Evolutionary conservation across 2,113 vertebrate species (phyloP).

Genomic region (Struthio camelus): DNA sequence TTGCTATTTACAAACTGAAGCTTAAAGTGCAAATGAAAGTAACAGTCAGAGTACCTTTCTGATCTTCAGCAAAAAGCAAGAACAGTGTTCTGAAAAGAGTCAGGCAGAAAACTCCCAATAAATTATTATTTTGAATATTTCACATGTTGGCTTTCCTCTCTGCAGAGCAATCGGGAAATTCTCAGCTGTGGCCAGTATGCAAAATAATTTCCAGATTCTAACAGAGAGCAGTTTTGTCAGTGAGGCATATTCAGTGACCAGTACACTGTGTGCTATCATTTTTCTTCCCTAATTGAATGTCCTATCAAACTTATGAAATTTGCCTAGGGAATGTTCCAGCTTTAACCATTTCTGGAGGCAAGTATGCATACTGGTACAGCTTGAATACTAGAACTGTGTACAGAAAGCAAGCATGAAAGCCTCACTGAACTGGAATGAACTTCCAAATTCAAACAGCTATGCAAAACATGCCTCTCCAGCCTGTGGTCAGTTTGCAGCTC

Average conservation of each 20-base stretch:
- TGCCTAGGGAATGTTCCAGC: not conserved
- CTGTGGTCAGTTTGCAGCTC: not conserved
- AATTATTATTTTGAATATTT: not conserved
- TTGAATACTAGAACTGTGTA: not conserved
- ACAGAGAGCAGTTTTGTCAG: not conserved
- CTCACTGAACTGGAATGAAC: constrained; percentile 21
- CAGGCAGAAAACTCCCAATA: not conserved
- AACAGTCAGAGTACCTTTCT: not conserved
- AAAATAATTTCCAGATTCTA: not conserved
- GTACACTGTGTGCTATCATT: accelerated
- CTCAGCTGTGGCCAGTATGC: not conserved
- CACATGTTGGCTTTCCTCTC: not conserved
- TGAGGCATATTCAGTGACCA: not conserved
- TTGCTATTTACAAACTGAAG: constrained; percentile 8
- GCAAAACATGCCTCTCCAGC: not conserved
- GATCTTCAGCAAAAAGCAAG: not conserved
- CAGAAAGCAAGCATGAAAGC: not conserved
- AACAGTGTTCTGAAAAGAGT: not conserved
- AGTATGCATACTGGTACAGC: not conserved
- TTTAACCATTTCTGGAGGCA: not conserved
- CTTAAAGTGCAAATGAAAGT: not conserved
- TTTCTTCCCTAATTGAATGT: not conserved
- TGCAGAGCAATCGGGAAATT: not conserved
- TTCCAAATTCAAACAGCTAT: not conserved
- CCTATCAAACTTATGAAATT: not conserved